Conservation (phyloP, 2,797 vertebrate genomes). For the Tarsius wallacei region DNA sequence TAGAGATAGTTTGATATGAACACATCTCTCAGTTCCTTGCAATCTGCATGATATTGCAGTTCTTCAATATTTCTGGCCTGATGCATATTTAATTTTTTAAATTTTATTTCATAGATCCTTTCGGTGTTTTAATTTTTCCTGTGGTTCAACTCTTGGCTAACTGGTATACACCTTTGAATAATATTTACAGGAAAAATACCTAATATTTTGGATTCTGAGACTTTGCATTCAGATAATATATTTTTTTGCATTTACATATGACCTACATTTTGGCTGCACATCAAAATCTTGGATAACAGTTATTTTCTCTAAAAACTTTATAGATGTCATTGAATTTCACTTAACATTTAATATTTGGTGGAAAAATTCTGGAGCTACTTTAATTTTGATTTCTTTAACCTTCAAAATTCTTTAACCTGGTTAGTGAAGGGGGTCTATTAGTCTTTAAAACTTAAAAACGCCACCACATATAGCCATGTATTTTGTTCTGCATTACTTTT, state of each 20-base stretch:
- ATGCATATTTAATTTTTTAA: not conserved
- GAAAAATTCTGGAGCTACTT: not conserved
- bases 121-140: not conserved
- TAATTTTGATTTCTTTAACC: not conserved
- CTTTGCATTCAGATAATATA: not conserved
- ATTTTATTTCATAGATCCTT: constrained; percentile 37
- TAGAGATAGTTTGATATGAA: not conserved
- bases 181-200: constrained; percentile 41
- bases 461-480: not conserved
- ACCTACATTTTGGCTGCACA: not conserved
- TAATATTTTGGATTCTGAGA: not conserved
- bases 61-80: not conserved
- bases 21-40: not conserved
- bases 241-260: constrained; percentile 45
- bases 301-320: constrained; percentile 38
- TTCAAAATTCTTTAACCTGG: not conserved
- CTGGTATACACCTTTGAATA: not conserved
- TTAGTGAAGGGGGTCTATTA: not conserved
- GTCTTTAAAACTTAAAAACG: constrained; percentile 30
- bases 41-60: not conserved
- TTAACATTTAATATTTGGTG: constrained; percentile 6
- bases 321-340: not conserved
- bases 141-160: not conserved
- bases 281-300: constrained; percentile 24
- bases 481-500: constrained; percentile 52